These are phyloP conservation scores for Tympanuchus pallidicinctus DNA, from an alignment of 2,113 vertebrate species.

Conservation along the genomic window DNA sequence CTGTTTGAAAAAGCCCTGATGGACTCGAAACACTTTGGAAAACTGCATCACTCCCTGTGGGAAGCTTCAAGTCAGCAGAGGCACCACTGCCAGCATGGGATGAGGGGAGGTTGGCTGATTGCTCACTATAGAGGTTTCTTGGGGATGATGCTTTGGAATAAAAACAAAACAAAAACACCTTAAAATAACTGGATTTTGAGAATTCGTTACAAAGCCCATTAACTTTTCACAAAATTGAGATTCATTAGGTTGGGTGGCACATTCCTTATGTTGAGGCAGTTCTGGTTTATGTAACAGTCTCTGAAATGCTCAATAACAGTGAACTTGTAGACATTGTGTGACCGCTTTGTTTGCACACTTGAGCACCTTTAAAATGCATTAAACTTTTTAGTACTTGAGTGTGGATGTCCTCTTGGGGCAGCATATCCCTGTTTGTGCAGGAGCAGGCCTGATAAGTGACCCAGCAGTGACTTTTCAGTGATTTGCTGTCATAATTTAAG, in stretches of 20 bases:
- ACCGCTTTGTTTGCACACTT: not conserved
- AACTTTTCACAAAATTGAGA: not conserved
- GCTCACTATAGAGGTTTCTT: not conserved
- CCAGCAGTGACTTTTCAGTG: not conserved
- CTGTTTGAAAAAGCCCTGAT: conserved; percentile 11
- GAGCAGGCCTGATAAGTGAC: not conserved
- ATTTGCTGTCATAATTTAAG: not conserved
- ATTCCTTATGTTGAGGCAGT: not conserved
- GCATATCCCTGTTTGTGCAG: not conserved
- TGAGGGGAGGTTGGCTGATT: not conserved
- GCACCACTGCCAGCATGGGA: not conserved
- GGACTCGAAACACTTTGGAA: conserved; percentile 15
- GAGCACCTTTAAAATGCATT: not conserved
- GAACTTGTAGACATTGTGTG: not conserved
- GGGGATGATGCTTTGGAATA: conserved; percentile 31
- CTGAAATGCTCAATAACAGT: not conserved
- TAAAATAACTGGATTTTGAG: not conserved
- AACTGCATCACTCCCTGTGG: not conserved
- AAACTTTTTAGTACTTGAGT: not conserved
- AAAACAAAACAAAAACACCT: not conserved
- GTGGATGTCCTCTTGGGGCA: not conserved
- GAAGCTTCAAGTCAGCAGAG: conserved; percentile 7
- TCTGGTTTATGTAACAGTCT: not conserved
- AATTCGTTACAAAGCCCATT: not conserved
- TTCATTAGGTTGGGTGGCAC: not conserved